Percentiles rank a stretch among this genome's conserved stretches.
Evolutionary conservation across 2,888 invertebrate species (phyloP).

Genomic region (Dichetophora obliterata): DNA sequence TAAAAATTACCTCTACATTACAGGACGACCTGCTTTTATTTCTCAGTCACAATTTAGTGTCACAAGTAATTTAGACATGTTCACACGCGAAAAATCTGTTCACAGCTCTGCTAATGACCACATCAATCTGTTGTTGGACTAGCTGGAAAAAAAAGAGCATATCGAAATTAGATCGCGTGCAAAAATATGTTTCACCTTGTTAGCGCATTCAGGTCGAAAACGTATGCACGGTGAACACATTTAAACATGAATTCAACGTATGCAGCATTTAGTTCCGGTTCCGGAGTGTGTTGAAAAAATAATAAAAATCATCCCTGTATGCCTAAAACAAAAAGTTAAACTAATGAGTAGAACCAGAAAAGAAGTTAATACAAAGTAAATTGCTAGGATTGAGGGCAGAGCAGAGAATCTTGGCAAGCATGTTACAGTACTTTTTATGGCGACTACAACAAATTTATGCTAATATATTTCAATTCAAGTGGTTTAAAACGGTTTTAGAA

Average conservation of each 20-base stretch:
- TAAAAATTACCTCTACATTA: conserved; percentile 45
- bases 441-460: background rate
- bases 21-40: background rate
- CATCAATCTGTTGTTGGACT: conserved; percentile 39
- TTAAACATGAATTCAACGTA: conserved; percentile 28
- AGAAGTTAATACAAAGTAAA: background rate
- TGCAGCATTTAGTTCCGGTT: conserved; percentile 58
- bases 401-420: too few relatives aligned
- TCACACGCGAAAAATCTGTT: conserved; percentile 34
- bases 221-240: conserved; percentile 53
- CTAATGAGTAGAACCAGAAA: background rate
- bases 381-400: background rate
- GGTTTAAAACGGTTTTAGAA: background rate
- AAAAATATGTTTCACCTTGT: conserved; percentile 68
- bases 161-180: conserved; percentile 54
- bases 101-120: conserved; percentile 15
- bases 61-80: background rate
- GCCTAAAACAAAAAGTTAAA: background rate
- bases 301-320: conserved; percentile 33
- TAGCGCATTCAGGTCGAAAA: conserved; percentile 60
- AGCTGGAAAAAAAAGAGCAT: conserved; percentile 34
- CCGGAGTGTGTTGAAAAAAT: conserved; percentile 37
- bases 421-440: too few relatives aligned
- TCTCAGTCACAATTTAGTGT: background rate
- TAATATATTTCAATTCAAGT: background rate